These are phyloP conservation scores for Hydropsyche betteni DNA, from an alignment of 2,888 invertebrate genomes.

Conservation along the genomic window DNA sequence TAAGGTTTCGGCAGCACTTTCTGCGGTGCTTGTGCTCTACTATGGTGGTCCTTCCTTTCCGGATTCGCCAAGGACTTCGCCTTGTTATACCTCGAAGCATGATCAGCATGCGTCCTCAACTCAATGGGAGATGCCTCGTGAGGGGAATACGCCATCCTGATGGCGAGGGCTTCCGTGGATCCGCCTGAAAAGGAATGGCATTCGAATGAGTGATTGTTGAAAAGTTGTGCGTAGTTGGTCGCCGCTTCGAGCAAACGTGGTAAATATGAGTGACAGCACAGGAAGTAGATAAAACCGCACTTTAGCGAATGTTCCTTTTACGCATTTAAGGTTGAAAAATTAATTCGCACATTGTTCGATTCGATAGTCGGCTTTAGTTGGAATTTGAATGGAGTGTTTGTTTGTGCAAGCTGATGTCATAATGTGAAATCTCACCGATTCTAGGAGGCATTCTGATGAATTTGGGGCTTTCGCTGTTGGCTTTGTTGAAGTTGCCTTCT, in stretches of 20 bases:
- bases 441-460: constrained; percentile 55
- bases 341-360: not conserved
- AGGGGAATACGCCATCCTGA: constrained; percentile 20
- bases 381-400: too few species aligned
- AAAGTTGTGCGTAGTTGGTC: not conserved
- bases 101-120: constrained; percentile 57
- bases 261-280: not conserved
- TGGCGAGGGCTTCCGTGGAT: constrained; percentile 18
- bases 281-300: constrained; percentile 21
- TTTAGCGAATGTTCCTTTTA: not conserved
- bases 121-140: constrained; percentile 55
- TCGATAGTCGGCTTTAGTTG: not conserved
- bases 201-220: not conserved
- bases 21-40: not conserved
- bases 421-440: constrained; percentile 56
- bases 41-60: constrained; percentile 56
- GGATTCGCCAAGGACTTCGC: constrained; percentile 62
- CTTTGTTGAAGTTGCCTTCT: constrained; percentile 60
- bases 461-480: constrained; percentile 59
- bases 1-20: constrained; percentile 39
- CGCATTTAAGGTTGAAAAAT: not conserved
- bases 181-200: not conserved
- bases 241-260: too few species aligned
- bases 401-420: too few species aligned
- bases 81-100: constrained; percentile 58